Conservation (phyloP, 2,888 invertebrate species). For the Caenorhabditis doughertyi region DNA sequence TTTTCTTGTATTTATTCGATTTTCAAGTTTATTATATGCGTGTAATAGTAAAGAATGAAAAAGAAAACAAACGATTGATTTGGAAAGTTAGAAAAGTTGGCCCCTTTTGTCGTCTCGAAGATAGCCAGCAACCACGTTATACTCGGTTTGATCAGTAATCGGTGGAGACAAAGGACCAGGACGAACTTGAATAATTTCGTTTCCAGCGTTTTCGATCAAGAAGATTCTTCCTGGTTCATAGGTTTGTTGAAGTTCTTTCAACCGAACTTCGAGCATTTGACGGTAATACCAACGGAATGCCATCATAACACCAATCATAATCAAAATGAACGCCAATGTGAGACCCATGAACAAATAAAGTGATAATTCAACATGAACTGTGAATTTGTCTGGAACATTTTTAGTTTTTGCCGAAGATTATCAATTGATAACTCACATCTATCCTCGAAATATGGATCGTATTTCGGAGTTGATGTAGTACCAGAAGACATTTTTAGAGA, state of each 20-base stretch:
- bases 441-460: conserved; percentile 7
- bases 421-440: neutral
- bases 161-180: conserved; percentile 53
- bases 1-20: conserved; percentile 20
- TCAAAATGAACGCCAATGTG: conserved; percentile 19
- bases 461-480: neutral
- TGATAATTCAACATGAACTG: conserved; percentile 31
- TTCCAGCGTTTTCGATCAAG: conserved; percentile 54
- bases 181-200: conserved; percentile 36
- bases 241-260: conserved; percentile 44
- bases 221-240: conserved; percentile 57
- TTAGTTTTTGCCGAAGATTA: neutral
- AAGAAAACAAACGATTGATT: neutral
- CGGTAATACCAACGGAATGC: conserved; percentile 48
- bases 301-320: conserved; percentile 39
- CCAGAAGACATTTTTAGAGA: conserved; percentile 16
- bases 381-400: conserved; percentile 14
- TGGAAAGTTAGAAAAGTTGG: conserved; percentile 39
- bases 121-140: conserved; percentile 60
- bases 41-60: conserved; percentile 20
- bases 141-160: conserved; percentile 65
- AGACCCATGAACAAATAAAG: conserved; percentile 37
- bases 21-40: conserved; percentile 7
- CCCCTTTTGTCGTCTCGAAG: conserved; percentile 54
- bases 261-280: conserved; percentile 34